Evolutionary conservation across 2,113 vertebrate genomes (phyloP), one percentile per base, ranked within the genome.

Genomic region (Xenopus laevis): DNA sequence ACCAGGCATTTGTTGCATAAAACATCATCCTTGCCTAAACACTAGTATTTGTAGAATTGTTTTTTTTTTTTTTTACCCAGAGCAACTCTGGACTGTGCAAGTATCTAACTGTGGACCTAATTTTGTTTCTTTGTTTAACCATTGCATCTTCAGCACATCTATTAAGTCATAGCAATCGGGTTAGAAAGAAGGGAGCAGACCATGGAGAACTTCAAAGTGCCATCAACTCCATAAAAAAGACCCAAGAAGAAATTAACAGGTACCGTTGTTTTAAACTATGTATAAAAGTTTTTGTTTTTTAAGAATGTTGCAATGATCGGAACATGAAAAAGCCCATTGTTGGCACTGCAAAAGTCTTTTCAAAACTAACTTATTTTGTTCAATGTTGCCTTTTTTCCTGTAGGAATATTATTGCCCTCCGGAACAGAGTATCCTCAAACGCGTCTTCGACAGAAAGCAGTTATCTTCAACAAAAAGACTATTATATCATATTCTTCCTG

Each of bases 221-320:
- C 88, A 95, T 98, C 71, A 96, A 98, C 73, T 96, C 95, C 72
- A 98, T 99, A 86, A 96, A 93, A 82, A 81, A 92, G 82, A 96
- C 95, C 0, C 97, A 98, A 83, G 96, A 98, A 83, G 96, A 98
- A 81, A 98, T 99, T 65, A 96, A 95, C 90, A 97, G 95, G 97
- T 99, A 88, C 8, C 30, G 3, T 33, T 33, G 3, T 33, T n/a
- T n/a, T n/a, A n/a, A 33, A 33, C 30, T 3, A 33, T 33, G 30
- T 33, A 33, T 33, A 33, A 3, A 33, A n/a, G n/a, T 33, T 33
- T 33, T 4, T 33, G 3, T 33, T 33, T 6, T 6, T 33, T 33
- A 33, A 33, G 3, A 33, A 33, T 33, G 3, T 33, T 33, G 30
- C 30, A 33, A 33, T 6, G 3, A 6, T 33, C 6, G 30, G 30